These are phyloP conservation scores for Julus scanicus DNA, from an alignment of 2,888 invertebrate genomes.

Conservation along the genomic window DNA sequence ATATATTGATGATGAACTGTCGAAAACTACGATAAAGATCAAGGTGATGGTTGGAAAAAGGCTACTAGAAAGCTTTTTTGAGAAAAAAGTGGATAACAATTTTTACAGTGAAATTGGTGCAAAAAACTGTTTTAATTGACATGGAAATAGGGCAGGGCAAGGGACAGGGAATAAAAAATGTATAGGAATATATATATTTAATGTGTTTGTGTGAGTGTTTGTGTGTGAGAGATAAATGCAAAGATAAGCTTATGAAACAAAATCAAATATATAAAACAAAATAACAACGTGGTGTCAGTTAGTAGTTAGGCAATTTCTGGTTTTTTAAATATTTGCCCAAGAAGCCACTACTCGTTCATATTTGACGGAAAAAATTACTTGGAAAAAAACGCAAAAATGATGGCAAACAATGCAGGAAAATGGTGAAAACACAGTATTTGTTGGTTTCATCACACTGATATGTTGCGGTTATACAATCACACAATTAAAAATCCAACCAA, in stretches of 20 bases:
- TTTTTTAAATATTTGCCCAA: background rate
- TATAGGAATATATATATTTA: conserved; percentile 42
- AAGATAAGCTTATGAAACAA: background rate
- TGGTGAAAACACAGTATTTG: conserved; percentile 36
- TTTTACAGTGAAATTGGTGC: conserved; percentile 39
- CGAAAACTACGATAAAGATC: background rate
- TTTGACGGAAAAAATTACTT: background rate
- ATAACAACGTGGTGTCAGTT: conserved; percentile 17
- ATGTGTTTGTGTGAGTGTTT: conserved; percentile 15
- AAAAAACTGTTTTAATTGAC: conserved; percentile 30
- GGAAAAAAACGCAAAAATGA: conserved; percentile 4
- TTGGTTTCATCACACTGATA: conserved; percentile 50
- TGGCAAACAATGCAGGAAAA: conserved; percentile 30
- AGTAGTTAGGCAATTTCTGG: conserved; percentile 4
- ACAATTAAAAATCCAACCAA: conserved; percentile 49
- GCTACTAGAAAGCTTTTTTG: conserved; percentile 10
- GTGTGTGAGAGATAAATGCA: conserved; percentile 1
- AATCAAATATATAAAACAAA: conserved; percentile 22
- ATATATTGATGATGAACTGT: background rate
- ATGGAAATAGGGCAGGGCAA: background rate
- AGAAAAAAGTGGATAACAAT: conserved; percentile 28
- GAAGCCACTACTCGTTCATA: background rate
- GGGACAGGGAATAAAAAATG: conserved; percentile 31
- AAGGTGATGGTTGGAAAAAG: background rate
- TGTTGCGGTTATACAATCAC: conserved; percentile 50